Evolutionary conservation across 1,140 invertebrate species (phyloP).

Genomic region (Diorhabda sublineata): DNA sequence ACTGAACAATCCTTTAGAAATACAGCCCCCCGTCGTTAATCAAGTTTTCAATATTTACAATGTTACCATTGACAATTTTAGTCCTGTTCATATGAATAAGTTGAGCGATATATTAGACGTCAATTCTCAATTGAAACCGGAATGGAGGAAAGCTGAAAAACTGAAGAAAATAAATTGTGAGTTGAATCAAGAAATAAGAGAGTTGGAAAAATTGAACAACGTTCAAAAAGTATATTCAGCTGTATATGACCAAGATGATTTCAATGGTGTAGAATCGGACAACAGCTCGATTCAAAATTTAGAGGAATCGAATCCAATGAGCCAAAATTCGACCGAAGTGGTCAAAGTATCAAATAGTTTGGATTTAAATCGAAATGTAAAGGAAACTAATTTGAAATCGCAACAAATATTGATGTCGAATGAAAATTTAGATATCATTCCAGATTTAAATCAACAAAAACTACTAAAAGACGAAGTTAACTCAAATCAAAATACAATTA

Average conservation of each 20-base stretch:
- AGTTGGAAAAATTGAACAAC: background rate
- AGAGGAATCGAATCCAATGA: too few relatives aligned
- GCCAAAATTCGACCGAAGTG: too few relatives aligned
- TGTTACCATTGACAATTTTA: constrained; percentile 39
- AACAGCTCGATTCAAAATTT: too few relatives aligned
- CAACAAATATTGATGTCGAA: too few relatives aligned
- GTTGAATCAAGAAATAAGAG: background rate
- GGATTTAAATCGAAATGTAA: too few relatives aligned
- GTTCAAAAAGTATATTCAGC: background rate
- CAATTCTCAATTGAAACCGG: constrained; percentile 1
- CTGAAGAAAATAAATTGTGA: background rate
- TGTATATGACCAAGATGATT: background rate
- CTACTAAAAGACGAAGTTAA: too few relatives aligned
- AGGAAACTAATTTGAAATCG: too few relatives aligned
- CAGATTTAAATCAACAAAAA: too few relatives aligned
- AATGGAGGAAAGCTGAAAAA: background rate
- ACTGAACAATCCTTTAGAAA: constrained; percentile 38
- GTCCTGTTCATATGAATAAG: constrained; percentile 29
- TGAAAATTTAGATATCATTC: too few relatives aligned
- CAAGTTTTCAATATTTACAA: constrained; percentile 46
- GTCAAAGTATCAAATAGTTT: too few relatives aligned
- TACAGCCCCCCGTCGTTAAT: constrained; percentile 34
- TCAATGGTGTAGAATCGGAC: too few relatives aligned
- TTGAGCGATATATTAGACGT: constrained; percentile 31
- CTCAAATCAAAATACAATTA: background rate